phyloP scores from a whole-genome alignment of 2,797 vertebrate species.

The Ceyx erithaca region DNA sequence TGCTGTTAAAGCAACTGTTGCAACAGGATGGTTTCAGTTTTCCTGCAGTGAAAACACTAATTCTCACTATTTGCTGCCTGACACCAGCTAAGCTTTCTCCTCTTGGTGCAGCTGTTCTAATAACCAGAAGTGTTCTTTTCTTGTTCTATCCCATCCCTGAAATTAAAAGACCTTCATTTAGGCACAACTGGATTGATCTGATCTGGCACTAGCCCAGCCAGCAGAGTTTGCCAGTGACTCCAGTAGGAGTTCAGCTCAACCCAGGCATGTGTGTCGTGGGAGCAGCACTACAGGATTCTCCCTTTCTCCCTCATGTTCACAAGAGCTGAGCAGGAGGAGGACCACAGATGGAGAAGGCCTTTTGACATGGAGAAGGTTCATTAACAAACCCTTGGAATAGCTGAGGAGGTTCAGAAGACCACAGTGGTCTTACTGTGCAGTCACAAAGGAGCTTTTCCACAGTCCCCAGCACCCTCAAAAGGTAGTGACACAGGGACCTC shows the following conservation, averaged over 20 bases:
- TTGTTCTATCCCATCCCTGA: background rate
- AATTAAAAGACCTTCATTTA: constrained; percentile 1
- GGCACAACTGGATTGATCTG: background rate
- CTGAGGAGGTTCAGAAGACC: background rate
- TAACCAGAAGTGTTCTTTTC: constrained; percentile 18
- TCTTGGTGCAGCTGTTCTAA: background rate
- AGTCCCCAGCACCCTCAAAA: background rate
- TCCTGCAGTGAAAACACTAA: background rate
- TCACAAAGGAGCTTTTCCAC: background rate
- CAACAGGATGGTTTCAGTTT: background rate
- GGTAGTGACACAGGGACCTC: background rate
- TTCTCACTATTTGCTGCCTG: background rate
- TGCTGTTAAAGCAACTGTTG: background rate
- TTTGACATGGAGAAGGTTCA: background rate
- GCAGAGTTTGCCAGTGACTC: background rate
- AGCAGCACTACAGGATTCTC: background rate
- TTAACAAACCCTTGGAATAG: fast-evolving
- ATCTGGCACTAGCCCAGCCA: constrained; percentile 1
- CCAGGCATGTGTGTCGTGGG: background rate
- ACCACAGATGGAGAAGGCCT: background rate
- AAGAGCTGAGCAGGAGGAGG: background rate
- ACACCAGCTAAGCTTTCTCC: background rate
- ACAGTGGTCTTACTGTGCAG: background rate
- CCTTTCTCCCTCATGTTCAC: background rate
- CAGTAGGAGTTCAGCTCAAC: background rate